A percentile compares a stretch with the other conserved stretches of the same genome.
phyloP scores from a whole-genome alignment of 37 sponge, comb jelly and placozoan species.

The Oopsacas minuta region DNA sequence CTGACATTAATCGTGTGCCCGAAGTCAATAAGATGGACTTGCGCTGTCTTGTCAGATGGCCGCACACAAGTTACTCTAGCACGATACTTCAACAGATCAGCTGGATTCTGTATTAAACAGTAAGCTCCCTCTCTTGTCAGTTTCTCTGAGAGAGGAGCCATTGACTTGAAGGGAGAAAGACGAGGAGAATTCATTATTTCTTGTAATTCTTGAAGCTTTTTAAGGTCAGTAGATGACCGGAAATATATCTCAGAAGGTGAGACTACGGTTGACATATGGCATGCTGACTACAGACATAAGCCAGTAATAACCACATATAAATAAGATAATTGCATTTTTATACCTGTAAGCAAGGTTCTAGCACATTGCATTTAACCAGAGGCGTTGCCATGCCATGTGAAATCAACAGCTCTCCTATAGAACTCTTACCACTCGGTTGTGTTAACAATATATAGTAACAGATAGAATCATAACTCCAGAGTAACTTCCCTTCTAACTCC shows the following conservation, averaged over 20 bases:
- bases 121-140: background rate
- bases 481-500: background rate
- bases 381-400: conserved; percentile 9
- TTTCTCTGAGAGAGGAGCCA: background rate
- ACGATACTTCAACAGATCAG: background rate
- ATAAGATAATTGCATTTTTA: background rate
- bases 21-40: background rate
- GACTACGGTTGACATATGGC: background rate
- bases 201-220: background rate
- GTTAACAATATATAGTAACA: background rate
- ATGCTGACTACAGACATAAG: background rate
- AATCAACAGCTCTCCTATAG: background rate
- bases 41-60: background rate
- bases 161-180: background rate
- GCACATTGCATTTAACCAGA: background rate
- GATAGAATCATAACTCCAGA: background rate
- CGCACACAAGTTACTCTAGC: background rate
- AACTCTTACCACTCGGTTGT: background rate
- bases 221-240: background rate
- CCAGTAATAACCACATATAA: background rate
- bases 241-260: conserved; percentile 4
- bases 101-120: conserved; percentile 1
- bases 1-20: background rate
- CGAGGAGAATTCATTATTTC: background rate
- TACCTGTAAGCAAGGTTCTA: background rate